These are phyloP conservation scores for Oriolus oriolus DNA, from an alignment of 2,113 vertebrate genomes.

Conservation along the genomic window DNA sequence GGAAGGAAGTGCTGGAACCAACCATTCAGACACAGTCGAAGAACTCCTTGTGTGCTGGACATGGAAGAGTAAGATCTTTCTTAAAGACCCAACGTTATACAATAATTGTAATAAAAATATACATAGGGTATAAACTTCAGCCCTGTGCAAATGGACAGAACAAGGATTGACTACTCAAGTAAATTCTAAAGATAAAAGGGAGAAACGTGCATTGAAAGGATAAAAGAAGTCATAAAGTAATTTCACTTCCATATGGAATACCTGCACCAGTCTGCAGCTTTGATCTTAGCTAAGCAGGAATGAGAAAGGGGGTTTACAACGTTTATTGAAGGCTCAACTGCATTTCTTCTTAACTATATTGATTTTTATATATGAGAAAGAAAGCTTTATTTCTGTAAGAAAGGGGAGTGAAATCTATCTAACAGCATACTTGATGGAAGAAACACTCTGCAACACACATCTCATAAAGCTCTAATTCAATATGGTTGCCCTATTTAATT, in stretches of 20 bases:
- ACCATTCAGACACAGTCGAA: not conserved
- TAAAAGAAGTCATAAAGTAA: not conserved
- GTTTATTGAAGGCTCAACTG: not conserved
- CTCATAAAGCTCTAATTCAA: conserved; percentile 1
- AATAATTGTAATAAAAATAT: not conserved
- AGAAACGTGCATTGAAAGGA: not conserved
- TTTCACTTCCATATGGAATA: not conserved
- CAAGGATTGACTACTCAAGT: not conserved
- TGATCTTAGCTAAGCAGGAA: not conserved
- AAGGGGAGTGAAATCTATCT: not conserved
- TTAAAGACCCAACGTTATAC: not conserved
- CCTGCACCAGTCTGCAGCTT: not conserved
- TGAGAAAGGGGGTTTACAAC: not conserved
- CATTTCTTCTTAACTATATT: not conserved
- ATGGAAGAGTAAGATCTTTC: not conserved
- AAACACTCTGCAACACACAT: not conserved
- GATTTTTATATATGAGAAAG: not conserved
- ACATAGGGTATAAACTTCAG: not conserved
- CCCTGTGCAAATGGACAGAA: not conserved
- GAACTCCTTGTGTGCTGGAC: not conserved
- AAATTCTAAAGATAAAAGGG: not conserved
- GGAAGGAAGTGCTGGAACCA: not conserved
- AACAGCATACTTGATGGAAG: not conserved
- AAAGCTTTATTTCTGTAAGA: not conserved
- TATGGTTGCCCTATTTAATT: not conserved